Percentiles rank a stretch among this genome's conserved stretches.
phyloP scores from a whole-genome alignment of 2,113 vertebrate species.

The Rhagologus leucostigma region DNA sequence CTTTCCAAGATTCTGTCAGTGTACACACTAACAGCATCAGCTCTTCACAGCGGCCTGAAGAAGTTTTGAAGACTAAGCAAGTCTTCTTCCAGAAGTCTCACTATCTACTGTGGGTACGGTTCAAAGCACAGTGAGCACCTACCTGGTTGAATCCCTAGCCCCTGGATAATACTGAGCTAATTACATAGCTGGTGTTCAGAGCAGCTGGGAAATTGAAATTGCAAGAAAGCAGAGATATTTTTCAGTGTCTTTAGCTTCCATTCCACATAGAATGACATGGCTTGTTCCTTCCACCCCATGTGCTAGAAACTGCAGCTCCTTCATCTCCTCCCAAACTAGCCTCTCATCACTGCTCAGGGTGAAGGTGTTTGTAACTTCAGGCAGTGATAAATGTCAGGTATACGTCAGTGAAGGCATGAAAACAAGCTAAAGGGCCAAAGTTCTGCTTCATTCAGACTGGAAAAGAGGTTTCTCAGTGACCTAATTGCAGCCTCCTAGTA shows the following conservation, averaged over 20 bases:
- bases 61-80: neutral
- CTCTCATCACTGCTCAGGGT: neutral
- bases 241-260: neutral
- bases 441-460: neutral
- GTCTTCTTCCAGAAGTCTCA: neutral
- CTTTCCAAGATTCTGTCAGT: neutral
- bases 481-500: neutral
- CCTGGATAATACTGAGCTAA: neutral
- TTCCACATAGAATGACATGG: neutral
- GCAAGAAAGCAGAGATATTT: neutral
- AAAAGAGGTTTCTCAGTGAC: neutral
- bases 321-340: neutral
- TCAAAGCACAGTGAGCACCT: neutral
- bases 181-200: neutral
- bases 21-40: neutral
- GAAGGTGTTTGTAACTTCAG: neutral
- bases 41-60: neutral
- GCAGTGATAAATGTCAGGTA: neutral
- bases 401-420: neutral
- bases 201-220: neutral
- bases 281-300: neutral
- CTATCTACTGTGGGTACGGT: accelerated
- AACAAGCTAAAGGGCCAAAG: neutral
- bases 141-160: neutral
- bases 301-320: neutral